Percentiles rank a stretch among this genome's conserved stretches.
Evolutionary conservation across 1,140 invertebrate genomes (phyloP).

Genomic region (Stegodyphus mimosarum): DNA sequence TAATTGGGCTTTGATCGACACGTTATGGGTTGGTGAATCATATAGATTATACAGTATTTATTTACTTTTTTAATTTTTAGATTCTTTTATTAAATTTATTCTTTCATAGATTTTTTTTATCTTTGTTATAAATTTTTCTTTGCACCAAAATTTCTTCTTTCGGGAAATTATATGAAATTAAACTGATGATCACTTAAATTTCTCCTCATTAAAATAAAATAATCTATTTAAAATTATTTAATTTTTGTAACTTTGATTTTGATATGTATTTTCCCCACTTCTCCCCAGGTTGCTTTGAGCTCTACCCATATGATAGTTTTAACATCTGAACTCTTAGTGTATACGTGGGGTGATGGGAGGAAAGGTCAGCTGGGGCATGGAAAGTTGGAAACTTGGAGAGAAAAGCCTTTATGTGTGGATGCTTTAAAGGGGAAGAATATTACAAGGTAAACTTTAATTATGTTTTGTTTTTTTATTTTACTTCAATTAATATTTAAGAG

Average conservation of each 20-base stretch:
- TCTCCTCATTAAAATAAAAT: slow-evolving; percentile 10
- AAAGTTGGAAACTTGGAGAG: slow-evolving; percentile 70
- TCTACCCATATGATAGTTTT: slow-evolving; percentile 78
- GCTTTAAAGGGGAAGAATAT: slow-evolving; percentile 75
- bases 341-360: slow-evolving; percentile 78
- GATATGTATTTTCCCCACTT: no score
- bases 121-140: no score
- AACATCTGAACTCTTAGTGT: slow-evolving; percentile 76
- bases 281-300: slow-evolving; percentile 73
- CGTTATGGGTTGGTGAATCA: no score
- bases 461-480: no score
- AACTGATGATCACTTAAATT: background rate
- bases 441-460: slow-evolving; percentile 68
- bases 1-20: no score
- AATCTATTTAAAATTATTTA: slow-evolving; percentile 14
- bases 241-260: background rate
- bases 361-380: slow-evolving; percentile 79
- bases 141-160: no score
- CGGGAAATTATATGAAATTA: no score
- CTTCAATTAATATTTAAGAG: no score
- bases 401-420: slow-evolving; percentile 74
- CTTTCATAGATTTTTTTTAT: no score
- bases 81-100: no score
- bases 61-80: no score
- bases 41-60: no score